Conservation (phyloP, 1,140 invertebrate species). For the Aphidius gifuensis region DNA sequence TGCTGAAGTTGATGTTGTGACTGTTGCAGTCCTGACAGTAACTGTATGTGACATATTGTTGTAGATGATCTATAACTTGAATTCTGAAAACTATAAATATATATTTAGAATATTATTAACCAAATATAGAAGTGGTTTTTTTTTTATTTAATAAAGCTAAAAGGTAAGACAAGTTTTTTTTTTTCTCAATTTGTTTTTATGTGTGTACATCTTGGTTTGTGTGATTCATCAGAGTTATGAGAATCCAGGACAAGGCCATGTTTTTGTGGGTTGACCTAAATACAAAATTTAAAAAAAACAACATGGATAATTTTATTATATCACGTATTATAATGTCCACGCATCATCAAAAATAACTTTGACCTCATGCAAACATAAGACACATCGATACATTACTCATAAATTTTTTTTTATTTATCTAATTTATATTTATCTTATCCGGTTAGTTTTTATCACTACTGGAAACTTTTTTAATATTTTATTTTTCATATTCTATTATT, state of each 20-base stretch:
- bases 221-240: not conserved
- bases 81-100: slow-evolving; percentile 13
- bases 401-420: not conserved
- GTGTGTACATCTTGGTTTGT: not conserved
- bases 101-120: not conserved
- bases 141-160: too few species aligned
- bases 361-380: slow-evolving; percentile 6
- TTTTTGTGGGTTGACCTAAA: slow-evolving; percentile 32
- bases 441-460: not conserved
- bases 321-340: not conserved
- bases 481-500: not conserved
- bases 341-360: slow-evolving; percentile 17
- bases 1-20: slow-evolving; percentile 73
- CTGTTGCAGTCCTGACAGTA: slow-evolving; percentile 75
- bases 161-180: not conserved
- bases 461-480: not conserved
- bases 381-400: not conserved
- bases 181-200: not conserved
- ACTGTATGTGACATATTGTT: slow-evolving; percentile 74
- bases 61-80: not conserved
- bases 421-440: not conserved
- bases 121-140: not conserved
- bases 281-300: slow-evolving; percentile 13
- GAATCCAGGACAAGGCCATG: slow-evolving; percentile 36
- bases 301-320: slow-evolving; percentile 4